These are phyloP conservation scores for Noturus placidus DNA, from an alignment of 2,113 vertebrate species.

Conservation along the genomic window DNA sequence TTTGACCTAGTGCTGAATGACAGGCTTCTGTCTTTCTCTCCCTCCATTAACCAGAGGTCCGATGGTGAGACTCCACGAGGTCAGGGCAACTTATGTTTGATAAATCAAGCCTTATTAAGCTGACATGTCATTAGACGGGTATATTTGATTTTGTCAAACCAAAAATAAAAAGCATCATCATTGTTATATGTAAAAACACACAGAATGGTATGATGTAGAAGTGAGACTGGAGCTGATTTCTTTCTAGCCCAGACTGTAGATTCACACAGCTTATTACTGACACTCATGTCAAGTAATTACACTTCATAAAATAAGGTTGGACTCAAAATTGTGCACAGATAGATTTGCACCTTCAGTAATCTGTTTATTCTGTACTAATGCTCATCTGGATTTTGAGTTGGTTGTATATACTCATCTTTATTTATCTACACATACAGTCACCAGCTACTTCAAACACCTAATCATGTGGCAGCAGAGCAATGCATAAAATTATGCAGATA, in stretches of 20 bases:
- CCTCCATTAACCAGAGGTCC: slow-evolving; percentile 42
- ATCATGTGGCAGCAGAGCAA: not conserved
- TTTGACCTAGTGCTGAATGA: slow-evolving; percentile 36
- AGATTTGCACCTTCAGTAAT: not conserved
- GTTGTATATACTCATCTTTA: not conserved
- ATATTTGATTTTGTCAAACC: not conserved
- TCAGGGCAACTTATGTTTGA: slow-evolving; percentile 16
- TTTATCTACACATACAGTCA: not conserved
- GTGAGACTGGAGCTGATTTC: not conserved
- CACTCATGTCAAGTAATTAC: not conserved
- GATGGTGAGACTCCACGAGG: slow-evolving; percentile 5
- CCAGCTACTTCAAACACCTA: not conserved
- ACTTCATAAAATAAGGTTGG: not conserved
- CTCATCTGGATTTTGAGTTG: not conserved
- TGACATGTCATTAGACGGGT: slow-evolving; percentile 32
- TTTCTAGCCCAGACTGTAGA: not conserved
- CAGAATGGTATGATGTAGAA: not conserved
- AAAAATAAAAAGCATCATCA: not conserved
- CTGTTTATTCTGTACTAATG: not conserved
- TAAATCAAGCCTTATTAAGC: slow-evolving; percentile 38
- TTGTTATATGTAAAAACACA: not conserved
- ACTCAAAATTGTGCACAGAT: not conserved
- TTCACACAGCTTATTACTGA: not conserved
- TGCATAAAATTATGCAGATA: not conserved
- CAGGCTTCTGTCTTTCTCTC: slow-evolving; percentile 40